Base-by-base conservation (phyloP, 2,888 invertebrate genomes). In the Trichogramma evanescens region DNA sequence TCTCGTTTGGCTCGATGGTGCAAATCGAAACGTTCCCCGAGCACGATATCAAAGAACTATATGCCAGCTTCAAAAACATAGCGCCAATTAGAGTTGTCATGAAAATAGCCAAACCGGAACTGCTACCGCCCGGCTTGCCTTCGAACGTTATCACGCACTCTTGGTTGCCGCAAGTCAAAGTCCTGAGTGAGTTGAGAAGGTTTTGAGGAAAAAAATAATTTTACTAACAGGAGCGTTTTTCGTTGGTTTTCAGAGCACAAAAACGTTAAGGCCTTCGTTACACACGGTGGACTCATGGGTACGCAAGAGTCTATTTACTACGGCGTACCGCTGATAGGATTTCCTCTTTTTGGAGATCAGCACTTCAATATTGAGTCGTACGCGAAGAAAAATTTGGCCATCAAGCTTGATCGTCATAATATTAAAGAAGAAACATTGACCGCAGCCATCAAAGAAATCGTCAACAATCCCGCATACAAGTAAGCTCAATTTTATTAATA, bases 381-480 rank as follows among this genome's bases (percentile, higher is more conserved):
- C 56, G 68, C 63, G 8, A 56, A 63, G 2, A 67, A 61, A n/a
- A 67, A 68, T 4, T 67, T 70, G 46, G 71, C 72, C 4, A 51
- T 72, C 4, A 41, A 48, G 4, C 52, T 71, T 10, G 52, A 66
- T 54, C 56, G 62, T 41, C 8, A 63, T 9, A 53, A 65, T 8
- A 54, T 82, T 1, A 77, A 75, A 1, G 73, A 73, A 46, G 69
- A 76, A 9, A 71, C 71, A 5, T 59, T 82, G 48, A 69, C 74
- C 3, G 56, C 65, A 3, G 76, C 76, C 45, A 67, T 82, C 2
- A 69, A 74, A n/a, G 66, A 71, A 9, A 67, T 82, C 41, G 62
- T 80, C 9, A 64, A 69, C 1, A 74, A 81, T 63, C 75, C 76
- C 0, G 69, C 67, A 7, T 81, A 79, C 63, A 75, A 68, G 65